Evolutionary conservation across 1,140 invertebrate genomes (phyloP).

Genomic region (Telenomus remus): DNA sequence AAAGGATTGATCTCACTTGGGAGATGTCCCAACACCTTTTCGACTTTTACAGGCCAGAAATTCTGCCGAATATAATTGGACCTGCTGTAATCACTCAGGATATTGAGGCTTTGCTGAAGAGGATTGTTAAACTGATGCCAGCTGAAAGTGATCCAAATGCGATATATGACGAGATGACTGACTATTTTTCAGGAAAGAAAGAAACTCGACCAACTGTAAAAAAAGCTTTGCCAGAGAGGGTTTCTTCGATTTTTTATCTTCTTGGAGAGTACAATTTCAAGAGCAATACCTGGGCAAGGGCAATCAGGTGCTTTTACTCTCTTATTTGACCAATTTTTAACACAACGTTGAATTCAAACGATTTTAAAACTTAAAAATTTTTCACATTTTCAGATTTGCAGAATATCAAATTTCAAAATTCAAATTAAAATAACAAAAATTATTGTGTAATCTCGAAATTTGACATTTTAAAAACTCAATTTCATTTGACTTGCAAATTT

Average conservation of each 20-base stretch:
- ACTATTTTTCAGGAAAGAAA: conserved; percentile 80
- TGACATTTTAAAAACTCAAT: no score
- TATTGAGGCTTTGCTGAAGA: conserved; percentile 85
- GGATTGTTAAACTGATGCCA: conserved; percentile 85
- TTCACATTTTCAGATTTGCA: no score
- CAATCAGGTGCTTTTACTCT: no score
- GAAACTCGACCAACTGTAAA: conserved; percentile 76
- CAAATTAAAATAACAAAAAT: no score
- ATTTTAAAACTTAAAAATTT: no score
- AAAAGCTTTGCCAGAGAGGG: conserved; percentile 74
- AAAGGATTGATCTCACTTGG: conserved; percentile 85
- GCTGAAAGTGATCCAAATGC: conserved; percentile 79
- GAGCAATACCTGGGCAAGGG: conserved; percentile 81
- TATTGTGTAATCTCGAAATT: no score
- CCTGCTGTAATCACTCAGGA: conserved; percentile 84
- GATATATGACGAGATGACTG: conserved; percentile 78
- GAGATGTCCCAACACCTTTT: conserved; percentile 85
- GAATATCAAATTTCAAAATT: no score
- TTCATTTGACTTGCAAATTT: no score
- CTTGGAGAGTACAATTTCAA: conserved; percentile 96
- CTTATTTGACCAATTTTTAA: no score
- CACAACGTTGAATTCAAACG: no score
- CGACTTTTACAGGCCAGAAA: conserved; percentile 87
- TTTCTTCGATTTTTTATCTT: conserved; percentile 89
- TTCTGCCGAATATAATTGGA: conserved; percentile 90